These are phyloP conservation scores for Arvicanthis niloticus DNA, from an alignment of 2,113 vertebrate genomes.

Conservation along the genomic window DNA sequence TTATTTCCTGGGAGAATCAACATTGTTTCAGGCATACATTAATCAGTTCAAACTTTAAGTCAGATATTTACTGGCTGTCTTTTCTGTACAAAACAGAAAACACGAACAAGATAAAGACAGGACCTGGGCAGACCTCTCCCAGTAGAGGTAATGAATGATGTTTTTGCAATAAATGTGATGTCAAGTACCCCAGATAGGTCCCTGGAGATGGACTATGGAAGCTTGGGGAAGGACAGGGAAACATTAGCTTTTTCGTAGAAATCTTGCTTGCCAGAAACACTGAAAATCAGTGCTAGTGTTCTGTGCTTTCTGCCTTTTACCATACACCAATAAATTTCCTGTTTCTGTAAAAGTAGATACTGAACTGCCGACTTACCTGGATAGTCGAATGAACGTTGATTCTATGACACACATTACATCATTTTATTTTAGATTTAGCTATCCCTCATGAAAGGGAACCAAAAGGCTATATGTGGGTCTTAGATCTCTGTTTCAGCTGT, in stretches of 20 bases:
- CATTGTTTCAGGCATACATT: slow-evolving; percentile 51
- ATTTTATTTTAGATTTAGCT: slow-evolving; percentile 23
- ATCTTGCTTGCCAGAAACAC: neutral
- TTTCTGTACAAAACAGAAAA: neutral
- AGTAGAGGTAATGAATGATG: neutral
- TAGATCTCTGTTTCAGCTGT: neutral
- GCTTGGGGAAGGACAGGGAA: neutral
- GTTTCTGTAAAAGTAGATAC: neutral
- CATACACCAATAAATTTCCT: neutral
- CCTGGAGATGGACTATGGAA: neutral
- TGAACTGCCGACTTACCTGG: neutral
- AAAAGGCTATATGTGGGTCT: neutral
- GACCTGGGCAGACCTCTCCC: neutral
- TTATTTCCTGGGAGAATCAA: slow-evolving; percentile 58
- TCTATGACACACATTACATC: neutral
- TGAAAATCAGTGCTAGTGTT: neutral
- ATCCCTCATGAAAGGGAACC: neutral
- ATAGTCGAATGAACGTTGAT: neutral
- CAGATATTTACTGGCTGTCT: slow-evolving; percentile 49
- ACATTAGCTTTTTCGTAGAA: neutral
- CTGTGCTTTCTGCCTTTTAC: neutral
- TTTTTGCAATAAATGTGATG: neutral
- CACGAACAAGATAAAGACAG: neutral
- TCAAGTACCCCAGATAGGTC: neutral
- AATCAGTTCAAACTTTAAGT: slow-evolving; percentile 70